Base-by-base conservation (phyloP, 2,797 vertebrate species). In the Xiphophorus birchmanni region DNA sequence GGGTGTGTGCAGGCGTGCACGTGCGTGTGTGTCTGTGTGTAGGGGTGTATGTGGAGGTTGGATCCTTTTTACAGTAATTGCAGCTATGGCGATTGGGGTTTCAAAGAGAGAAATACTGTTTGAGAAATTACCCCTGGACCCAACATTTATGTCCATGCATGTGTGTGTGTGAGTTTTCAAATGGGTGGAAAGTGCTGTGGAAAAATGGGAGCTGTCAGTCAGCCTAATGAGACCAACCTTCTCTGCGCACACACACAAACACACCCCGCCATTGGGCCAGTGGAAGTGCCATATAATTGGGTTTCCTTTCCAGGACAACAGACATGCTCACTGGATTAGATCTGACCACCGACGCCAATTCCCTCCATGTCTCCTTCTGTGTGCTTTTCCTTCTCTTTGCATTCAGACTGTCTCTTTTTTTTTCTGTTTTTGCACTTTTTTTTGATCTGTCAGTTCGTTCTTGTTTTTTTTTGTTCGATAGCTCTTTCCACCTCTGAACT, bases 291-390 rank as follows among this genome's bases (percentile, higher is more conserved):
- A 92, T 93, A 93, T 96, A 95, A 96, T 96, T 96, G 95, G 93
- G 95, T 96, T 96, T 96, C 93, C 93, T 95, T 95, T 96, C 93
- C 94, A 95, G 93, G 94, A 95, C 95, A 94, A 95, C 93, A 93
- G 95, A 93, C 95, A 94, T 92, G 92, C 93, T 93, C 92, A 90
- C 86, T 93, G 94, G 93, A 94, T 94, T 92, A 93, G 90, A 95
- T 95, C 92, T 93, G 93, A 94, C 91, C 92, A 90, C 82, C 87
- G 92, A 91, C 91, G 90, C 91, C 93, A 91, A 88, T 91, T 93
- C 88, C 85, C 85, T 88, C 89, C 82, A 86, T 83, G 82, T 85
- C 91, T 91, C 85, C 79, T 42, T 86, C 81, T 84, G 83, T 85
- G 79, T 85, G 80, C 80, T 90, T 89, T 78, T 86, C 78, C 74